These are phyloP conservation scores for Microplitis demolitor DNA, from an alignment of 1,140 invertebrate genomes.

Conservation along the genomic window DNA sequence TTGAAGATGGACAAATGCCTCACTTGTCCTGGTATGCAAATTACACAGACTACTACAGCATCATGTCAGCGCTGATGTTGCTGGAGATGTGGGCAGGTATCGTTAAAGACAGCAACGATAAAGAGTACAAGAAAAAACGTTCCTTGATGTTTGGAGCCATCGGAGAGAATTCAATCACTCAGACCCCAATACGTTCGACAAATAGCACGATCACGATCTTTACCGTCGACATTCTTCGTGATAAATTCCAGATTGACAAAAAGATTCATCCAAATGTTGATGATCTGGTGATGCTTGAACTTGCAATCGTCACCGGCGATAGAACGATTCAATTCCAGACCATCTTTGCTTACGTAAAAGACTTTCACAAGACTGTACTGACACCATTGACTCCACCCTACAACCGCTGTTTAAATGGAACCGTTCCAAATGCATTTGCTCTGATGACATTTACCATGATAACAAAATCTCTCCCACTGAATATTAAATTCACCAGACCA, in stretches of 20 bases:
- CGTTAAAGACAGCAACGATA: constrained; percentile 37
- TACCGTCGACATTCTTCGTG: constrained; percentile 35
- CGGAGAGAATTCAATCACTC: constrained; percentile 34
- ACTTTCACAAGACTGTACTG: constrained; percentile 29
- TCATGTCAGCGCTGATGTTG: constrained; percentile 38
- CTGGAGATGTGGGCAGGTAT: constrained; percentile 45
- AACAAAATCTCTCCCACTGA: constrained; percentile 32
- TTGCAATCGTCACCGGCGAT: constrained; percentile 15
- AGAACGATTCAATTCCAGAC: constrained; percentile 23
- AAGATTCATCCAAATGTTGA: constrained; percentile 36
- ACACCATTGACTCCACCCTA: constrained; percentile 29
- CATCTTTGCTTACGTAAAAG: constrained; percentile 41
- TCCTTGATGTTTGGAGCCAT: constrained; percentile 26
- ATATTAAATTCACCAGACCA: constrained; percentile 31
- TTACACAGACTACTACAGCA: constrained; percentile 45
- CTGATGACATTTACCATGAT: constrained; percentile 39
- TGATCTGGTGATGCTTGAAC: constrained; percentile 44
- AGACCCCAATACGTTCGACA: constrained; percentile 12
- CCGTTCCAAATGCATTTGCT: constrained; percentile 31
- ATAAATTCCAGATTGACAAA: constrained; percentile 23
- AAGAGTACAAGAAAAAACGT: background rate
- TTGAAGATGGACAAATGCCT: constrained; percentile 26
- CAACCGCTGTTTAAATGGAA: constrained; percentile 38
- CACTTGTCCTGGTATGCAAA: constrained; percentile 35
- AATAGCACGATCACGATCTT: constrained; percentile 37